Percentiles rank a stretch among this genome's conserved stretches.
Conservation (phyloP, 2,797 vertebrate species). For the Scolopax bukidnonensis region DNA sequence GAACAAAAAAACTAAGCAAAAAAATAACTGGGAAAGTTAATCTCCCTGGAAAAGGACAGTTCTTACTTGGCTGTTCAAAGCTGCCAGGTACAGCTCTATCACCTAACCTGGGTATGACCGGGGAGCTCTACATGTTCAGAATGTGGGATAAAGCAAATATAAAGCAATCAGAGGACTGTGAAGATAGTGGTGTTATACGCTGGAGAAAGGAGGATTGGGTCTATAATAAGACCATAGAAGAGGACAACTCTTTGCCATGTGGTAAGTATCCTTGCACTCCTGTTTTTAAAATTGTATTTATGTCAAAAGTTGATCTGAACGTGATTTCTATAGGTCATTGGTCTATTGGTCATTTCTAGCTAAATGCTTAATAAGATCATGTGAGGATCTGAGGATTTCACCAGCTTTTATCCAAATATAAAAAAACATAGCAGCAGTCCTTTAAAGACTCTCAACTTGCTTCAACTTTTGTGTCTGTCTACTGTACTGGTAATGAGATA, state of each 20-base stretch:
- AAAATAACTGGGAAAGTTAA: neutral
- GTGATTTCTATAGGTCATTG: neutral
- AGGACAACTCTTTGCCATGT: conserved; percentile 60
- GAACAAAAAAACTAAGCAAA: neutral
- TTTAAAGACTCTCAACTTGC: neutral
- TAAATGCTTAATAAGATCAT: neutral
- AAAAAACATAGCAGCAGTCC: neutral
- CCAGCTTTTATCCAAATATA: neutral
- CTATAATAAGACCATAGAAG: conserved; percentile 40
- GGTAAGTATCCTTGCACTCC: conserved; percentile 54
- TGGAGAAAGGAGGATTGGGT: conserved; percentile 71
- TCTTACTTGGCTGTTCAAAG: conserved; percentile 72
- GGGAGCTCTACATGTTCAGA: conserved; percentile 76
- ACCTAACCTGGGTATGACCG: conserved; percentile 50
- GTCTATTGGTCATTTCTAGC: neutral
- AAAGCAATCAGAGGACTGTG: neutral
- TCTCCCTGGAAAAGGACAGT: conserved; percentile 58
- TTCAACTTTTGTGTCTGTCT: neutral
- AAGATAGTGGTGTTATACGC: conserved; percentile 65
- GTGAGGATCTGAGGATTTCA: neutral
- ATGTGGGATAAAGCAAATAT: conserved; percentile 71
- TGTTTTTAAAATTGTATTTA: neutral
- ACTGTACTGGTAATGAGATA: neutral
- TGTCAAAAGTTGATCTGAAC: neutral
- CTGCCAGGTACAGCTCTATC: neutral